Evolutionary conservation across 2,113 vertebrate genomes (phyloP).

Genomic region (Leptobrachium leishanense): DNA sequence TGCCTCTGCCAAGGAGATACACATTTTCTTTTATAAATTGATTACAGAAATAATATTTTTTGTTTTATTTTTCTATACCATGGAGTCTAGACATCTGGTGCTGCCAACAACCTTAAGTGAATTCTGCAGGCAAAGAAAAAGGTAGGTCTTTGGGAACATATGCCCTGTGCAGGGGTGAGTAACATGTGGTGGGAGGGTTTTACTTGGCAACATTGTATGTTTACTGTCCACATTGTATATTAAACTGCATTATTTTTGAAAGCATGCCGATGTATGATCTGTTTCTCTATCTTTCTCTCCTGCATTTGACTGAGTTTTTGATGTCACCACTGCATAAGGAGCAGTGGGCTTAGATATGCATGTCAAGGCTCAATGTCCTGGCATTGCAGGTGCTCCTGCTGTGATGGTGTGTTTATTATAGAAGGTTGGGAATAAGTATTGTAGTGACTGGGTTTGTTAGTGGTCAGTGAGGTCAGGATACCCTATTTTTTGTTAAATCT

Average conservation of each 20-base stretch:
- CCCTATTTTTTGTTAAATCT: too few relatives aligned
- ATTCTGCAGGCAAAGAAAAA: slow-evolving; percentile 35
- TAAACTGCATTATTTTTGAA: background rate
- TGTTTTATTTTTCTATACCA: slow-evolving; percentile 15
- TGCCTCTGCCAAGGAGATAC: background rate
- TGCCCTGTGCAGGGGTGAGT: background rate
- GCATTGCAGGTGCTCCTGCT: too few relatives aligned
- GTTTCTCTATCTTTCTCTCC: background rate
- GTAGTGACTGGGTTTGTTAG: too few relatives aligned
- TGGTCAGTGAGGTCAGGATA: too few relatives aligned
- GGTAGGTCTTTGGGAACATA: background rate
- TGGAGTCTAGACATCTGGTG: slow-evolving; percentile 32
- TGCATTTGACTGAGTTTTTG: slow-evolving; percentile 11
- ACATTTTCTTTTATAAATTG: background rate
- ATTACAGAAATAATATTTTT: background rate
- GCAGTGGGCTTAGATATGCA: too few relatives aligned
- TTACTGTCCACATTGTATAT: too few relatives aligned
- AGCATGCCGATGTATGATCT: background rate
- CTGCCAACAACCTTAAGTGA: slow-evolving; percentile 12
- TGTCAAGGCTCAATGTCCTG: too few relatives aligned
- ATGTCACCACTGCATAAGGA: too few relatives aligned
- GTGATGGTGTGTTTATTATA: too few relatives aligned
- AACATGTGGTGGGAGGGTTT: background rate
- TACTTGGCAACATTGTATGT: background rate
- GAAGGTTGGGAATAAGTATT: too few relatives aligned